phyloP scores from a whole-genome alignment of 2,797 vertebrate species.

The Siniperca scherzeri region DNA sequence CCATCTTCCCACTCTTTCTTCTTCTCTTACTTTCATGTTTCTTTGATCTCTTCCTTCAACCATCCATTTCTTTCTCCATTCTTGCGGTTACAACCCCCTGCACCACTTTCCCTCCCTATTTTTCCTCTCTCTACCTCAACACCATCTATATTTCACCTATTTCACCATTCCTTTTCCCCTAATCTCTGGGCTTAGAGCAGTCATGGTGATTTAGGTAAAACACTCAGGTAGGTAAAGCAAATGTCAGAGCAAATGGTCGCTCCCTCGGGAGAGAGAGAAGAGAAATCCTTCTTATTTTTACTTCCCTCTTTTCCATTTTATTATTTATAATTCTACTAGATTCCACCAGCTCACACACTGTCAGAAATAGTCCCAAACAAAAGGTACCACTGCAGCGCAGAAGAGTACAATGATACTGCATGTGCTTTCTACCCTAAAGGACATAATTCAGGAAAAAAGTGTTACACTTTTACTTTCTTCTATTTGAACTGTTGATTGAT shows the following conservation, averaged over 20 bases:
- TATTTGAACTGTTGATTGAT: neutral
- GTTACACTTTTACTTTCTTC: neutral
- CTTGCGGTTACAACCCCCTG: neutral
- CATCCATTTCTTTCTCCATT: neutral
- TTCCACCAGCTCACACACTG: constrained; percentile 8
- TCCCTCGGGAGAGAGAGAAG: constrained; percentile 48
- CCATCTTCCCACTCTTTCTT: neutral
- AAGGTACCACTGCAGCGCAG: neutral
- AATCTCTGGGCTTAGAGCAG: constrained; percentile 24
- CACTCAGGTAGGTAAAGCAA: constrained; percentile 66
- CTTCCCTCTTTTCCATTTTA: constrained; percentile 22
- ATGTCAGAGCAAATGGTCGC: constrained; percentile 65
- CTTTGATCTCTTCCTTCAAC: neutral
- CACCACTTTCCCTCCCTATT: neutral
- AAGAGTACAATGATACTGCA: neutral
- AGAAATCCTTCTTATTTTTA: constrained; percentile 20
- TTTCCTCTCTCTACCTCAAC: neutral
- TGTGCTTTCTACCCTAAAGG: neutral
- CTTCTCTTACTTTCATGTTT: neutral
- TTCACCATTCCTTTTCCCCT: too few relatives aligned
- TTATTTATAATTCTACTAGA: constrained; percentile 28
- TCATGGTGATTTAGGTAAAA: constrained; percentile 59
- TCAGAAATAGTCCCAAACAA: constrained; percentile 23
- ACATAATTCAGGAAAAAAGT: neutral
- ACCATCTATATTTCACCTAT: neutral